Base-by-base conservation (phyloP, 2,888 invertebrate genomes). In the Tenthredo notha region DNA sequence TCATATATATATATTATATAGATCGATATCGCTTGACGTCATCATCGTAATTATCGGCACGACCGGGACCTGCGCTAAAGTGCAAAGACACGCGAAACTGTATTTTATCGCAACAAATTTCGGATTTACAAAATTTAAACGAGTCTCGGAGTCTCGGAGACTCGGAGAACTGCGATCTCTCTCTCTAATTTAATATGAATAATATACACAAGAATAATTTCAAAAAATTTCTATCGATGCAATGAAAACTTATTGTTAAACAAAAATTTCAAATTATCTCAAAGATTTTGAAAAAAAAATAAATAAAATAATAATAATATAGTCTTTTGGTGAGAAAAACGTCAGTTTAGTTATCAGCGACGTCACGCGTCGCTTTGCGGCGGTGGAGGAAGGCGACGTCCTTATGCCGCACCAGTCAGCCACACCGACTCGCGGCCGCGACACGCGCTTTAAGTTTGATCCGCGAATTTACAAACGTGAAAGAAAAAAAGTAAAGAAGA, bases 371-470 rank as follows among this genome's bases (percentile, higher is more conserved):
- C 40, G 67, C 25, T 29, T 47, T n/a, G 83, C 67, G 33, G 61
- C 21, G 80, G 58, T 15, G 58, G 67, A 83, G 83, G 67, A 67
- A 65, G 33, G 67, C 67, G 83, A 50, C 67, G 83, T 65, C 25
- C 80, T 83, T 47, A 65, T 10, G 37, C 83, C n/a, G 61, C 80
- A 58, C 40, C 65, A 82, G 83, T 83, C 83, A 83, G 83, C 47
- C 83, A 83, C 43, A 83, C 83, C 83, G 83, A 83, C 83, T 83
- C 83, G 83, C 67, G 83, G 83, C 83, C 83, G 83, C 83, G 83
- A 83, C 83, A 83, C 83, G 47, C 83, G 83, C n/a, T 67, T n/a
- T n/a, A 25, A 67, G 67, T 47, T 83, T 47, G 50, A 83, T 83
- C 83, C 83, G 83, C 67, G 25, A 70, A 67, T 67, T 47, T 12